Evolutionary conservation across 2,113 vertebrate genomes (phyloP).

Genomic region (Thamnophis sirtalis): DNA sequence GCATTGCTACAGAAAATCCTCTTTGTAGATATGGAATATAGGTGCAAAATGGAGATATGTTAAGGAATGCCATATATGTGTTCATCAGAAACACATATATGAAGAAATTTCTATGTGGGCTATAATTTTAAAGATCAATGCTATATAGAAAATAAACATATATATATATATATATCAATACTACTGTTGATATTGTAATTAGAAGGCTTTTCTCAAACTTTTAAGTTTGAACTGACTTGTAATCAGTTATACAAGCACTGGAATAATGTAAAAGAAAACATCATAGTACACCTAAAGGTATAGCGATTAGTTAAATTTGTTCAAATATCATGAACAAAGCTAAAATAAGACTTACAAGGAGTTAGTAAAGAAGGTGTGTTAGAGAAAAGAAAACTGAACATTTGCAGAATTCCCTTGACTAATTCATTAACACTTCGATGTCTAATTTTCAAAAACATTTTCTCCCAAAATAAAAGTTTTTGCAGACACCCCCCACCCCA

Average conservation of each 20-base stretch:
- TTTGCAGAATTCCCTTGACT: no score
- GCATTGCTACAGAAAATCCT: background rate
- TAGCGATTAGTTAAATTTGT: slow-evolving; percentile 58
- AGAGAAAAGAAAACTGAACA: background rate
- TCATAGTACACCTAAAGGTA: background rate
- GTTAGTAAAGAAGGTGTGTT: background rate
- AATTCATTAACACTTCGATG: accelerated
- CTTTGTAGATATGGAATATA: background rate
- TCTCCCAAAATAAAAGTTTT: background rate
- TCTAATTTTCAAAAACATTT: background rate
- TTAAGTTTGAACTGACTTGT: no score
- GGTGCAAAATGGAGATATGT: background rate
- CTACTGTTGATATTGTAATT: no score
- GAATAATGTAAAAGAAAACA: background rate
- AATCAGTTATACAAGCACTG: background rate
- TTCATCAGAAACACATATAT: background rate
- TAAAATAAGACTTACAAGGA: background rate
- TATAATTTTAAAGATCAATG: background rate
- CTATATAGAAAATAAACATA: background rate
- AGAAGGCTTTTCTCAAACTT: background rate
- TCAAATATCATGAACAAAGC: slow-evolving; percentile 46
- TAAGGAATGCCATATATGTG: background rate
- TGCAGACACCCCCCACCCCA: background rate
- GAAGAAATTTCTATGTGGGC: background rate
- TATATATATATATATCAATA: background rate